Conservation (phyloP, 2,113 vertebrate genomes). For the Amblyornis subalaris region DNA sequence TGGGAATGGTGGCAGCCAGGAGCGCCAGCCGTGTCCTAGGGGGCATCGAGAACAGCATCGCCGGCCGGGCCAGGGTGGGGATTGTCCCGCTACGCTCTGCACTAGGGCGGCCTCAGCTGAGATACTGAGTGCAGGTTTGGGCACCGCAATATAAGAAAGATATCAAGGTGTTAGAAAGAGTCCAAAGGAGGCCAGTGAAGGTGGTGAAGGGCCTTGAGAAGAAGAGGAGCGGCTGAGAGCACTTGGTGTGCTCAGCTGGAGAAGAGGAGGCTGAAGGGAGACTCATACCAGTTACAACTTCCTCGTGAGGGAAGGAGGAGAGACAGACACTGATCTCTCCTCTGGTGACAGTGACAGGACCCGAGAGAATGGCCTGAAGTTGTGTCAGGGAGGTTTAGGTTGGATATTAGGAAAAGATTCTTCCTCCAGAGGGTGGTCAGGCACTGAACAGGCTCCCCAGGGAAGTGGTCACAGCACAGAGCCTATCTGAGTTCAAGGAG, state of each 20-base stretch:
- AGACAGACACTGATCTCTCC: neutral
- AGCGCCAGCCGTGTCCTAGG: neutral
- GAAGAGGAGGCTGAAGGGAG: neutral
- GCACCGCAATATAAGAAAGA: neutral
- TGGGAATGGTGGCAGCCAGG: neutral
- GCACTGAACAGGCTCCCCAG: neutral
- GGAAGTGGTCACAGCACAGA: neutral
- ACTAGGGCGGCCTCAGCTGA: neutral
- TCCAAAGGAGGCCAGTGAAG: neutral
- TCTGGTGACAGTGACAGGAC: neutral
- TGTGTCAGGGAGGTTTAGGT: neutral
- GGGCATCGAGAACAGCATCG: no score
- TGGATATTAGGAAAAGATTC: neutral
- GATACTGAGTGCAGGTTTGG: neutral
- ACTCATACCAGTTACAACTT: rapidly evolving
- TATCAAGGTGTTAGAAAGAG: neutral
- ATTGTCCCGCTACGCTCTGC: neutral
- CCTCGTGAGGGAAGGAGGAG: neutral
- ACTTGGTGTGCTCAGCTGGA: neutral
- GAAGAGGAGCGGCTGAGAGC: neutral
- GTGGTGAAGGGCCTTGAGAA: neutral
- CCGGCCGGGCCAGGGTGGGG: neutral
- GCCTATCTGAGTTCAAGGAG: neutral
- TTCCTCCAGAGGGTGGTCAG: neutral
- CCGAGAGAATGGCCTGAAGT: neutral